A percentile compares a stretch with the other conserved stretches of the same genome.
phyloP scores from a whole-genome alignment of 2,888 invertebrate species.

The Mimas tiliae region DNA sequence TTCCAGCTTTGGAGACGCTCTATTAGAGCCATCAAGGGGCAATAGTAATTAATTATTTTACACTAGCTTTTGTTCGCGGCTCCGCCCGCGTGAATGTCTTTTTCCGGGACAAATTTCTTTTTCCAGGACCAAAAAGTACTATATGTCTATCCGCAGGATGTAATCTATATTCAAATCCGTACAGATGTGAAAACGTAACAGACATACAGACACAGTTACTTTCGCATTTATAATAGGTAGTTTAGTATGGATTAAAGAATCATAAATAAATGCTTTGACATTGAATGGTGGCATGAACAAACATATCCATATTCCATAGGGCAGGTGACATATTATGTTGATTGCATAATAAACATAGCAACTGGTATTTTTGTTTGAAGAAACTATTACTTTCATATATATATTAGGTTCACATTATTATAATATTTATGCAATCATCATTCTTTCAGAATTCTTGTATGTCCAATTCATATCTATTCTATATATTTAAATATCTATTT shows the following conservation, averaged over 20 bases:
- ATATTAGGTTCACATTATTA: constrained; percentile 38
- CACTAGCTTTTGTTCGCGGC: too few relatives aligned
- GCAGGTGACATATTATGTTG: constrained; percentile 63
- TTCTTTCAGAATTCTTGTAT: constrained; percentile 41
- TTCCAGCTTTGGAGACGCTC: constrained; percentile 20
- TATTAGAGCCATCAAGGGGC: constrained; percentile 5
- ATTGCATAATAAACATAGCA: constrained; percentile 54
- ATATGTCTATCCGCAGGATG: too few relatives aligned
- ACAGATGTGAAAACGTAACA: too few relatives aligned
- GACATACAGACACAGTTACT: too few relatives aligned
- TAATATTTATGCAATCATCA: constrained; percentile 66
- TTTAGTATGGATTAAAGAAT: too few relatives aligned
- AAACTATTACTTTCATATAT: constrained; percentile 30
- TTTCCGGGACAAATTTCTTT: too few relatives aligned
- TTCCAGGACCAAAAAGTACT: too few relatives aligned
- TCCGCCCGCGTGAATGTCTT: too few relatives aligned
- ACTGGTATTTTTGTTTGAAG: constrained; percentile 31
- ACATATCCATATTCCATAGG: constrained; percentile 51
- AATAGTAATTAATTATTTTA: not conserved
- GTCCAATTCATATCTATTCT: constrained; percentile 36
- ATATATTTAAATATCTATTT: constrained; percentile 38
- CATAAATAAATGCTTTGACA: not conserved
- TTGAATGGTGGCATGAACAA: constrained; percentile 28
- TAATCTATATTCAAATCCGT: too few relatives aligned
- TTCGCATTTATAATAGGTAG: too few relatives aligned